Base-by-base conservation (phyloP, 1,140 invertebrate species). In the Drosophila teissieri region DNA sequence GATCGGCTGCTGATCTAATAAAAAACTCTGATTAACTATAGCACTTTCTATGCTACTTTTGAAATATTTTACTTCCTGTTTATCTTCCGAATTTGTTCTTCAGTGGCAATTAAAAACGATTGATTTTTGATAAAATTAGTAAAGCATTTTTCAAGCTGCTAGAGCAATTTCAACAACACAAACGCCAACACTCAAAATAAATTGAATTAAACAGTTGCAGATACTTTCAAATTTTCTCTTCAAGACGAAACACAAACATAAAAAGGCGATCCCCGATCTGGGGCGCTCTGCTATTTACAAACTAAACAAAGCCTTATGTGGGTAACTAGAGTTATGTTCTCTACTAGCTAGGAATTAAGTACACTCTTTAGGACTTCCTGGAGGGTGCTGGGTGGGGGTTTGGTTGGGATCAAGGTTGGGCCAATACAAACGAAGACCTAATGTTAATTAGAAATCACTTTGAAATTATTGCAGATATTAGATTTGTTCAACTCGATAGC, bases 401-500 rank as follows among this genome's bases (percentile, higher is more conserved):
- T 61, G 45, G 8, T 4, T n/a, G 37, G 64, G 40, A 64, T 17
- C 57, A 17, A n/a, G 40, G 58, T 17, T 45, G 53, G 57, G 19
- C 19, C 60, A 46, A 60, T 60, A 49, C 79, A 72, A 89, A 89
- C 86, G 77, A 76, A 80, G 64, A 78, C 76, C 80, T 89, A 80
- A 89, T 49, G 53, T 84, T 89, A 72, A 74, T 69, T 81, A 81
- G 74, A 90, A 90, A 90, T 90, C 85, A 90, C 86, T 90, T 90
- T 85, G 78, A 90, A 90, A 85, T 90, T 90, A 90, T 90, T 90
- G 85, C 86, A 90, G 82, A 86, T 88, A 80, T 89, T 80, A 79
- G 69, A 56, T 78, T 60, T 62, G 52, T 44, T 67, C 61, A 62
- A 54, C 54, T 60, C 55, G 68, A 79, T 55, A 36, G 27, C 63